Conservation (phyloP, 1,140 invertebrate genomes). For the Drosophila miranda region DNA sequence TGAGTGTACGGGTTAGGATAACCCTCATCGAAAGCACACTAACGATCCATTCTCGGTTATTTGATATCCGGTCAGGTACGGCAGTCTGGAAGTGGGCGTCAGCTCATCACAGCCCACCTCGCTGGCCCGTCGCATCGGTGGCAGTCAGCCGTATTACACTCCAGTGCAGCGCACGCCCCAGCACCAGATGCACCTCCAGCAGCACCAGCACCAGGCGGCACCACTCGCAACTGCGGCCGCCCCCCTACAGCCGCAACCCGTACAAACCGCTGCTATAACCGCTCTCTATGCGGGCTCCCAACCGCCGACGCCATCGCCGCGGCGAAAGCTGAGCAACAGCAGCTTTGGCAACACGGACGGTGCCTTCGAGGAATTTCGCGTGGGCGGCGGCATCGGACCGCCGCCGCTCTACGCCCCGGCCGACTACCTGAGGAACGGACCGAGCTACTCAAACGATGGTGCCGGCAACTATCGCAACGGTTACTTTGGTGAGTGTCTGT, state of each 20-base stretch:
- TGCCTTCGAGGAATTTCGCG: slow-evolving; percentile 67
- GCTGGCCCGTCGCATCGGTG: slow-evolving; percentile 57
- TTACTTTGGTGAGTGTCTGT: slow-evolving; percentile 67
- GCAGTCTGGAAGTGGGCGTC: slow-evolving; percentile 14
- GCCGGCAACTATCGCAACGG: slow-evolving; percentile 70
- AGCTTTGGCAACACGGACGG: slow-evolving; percentile 52
- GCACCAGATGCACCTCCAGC: slow-evolving; percentile 59
- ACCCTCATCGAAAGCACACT: too few species aligned
- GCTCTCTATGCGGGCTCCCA: slow-evolving; percentile 76
- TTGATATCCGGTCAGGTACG: neutral
- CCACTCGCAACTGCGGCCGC: slow-evolving; percentile 25
- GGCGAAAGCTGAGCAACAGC: slow-evolving; percentile 87
- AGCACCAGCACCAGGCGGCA: slow-evolving; percentile 39
- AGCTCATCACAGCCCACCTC: slow-evolving; percentile 54
- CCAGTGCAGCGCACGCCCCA: slow-evolving; percentile 67
- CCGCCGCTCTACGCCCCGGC: slow-evolving; percentile 82
- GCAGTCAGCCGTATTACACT: slow-evolving; percentile 66
- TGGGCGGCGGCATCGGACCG: slow-evolving; percentile 62
- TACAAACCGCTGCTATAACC: slow-evolving; percentile 55
- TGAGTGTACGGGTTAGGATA: neutral
- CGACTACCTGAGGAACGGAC: slow-evolving; percentile 82
- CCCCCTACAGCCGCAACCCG: slow-evolving; percentile 81
- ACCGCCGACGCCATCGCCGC: slow-evolving; percentile 87
- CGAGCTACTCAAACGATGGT: slow-evolving; percentile 77
- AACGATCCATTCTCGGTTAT: too few species aligned